These are phyloP conservation scores for Leptinotarsa peninsularis DNA, from an alignment of 2,888 invertebrate genomes.

Conservation along the genomic window DNA sequence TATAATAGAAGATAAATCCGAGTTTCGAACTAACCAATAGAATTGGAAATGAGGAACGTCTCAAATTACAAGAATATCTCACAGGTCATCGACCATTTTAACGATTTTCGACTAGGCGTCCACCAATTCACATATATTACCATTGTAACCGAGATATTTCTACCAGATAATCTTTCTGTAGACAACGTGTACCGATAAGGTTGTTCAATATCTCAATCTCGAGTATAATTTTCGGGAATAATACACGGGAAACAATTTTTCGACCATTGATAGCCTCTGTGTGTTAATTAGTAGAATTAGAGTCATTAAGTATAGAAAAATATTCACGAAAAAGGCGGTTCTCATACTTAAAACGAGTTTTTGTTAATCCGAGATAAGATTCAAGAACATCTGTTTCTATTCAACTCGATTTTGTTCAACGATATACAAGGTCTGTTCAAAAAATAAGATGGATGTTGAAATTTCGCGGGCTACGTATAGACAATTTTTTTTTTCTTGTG, in stretches of 20 bases:
- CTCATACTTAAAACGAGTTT: slow-evolving; percentile 22
- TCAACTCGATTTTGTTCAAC: not conserved
- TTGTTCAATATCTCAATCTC: slow-evolving; percentile 14
- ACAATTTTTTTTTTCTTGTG: too few species aligned
- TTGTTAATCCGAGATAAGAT: slow-evolving; percentile 19
- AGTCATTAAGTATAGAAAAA: slow-evolving; percentile 21
- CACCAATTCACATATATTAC: slow-evolving; percentile 29
- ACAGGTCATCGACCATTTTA: slow-evolving; percentile 24
- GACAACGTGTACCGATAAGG: not conserved
- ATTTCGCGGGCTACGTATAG: too few species aligned
- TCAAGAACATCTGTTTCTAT: slow-evolving; percentile 24
- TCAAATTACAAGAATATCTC: slow-evolving; percentile 14
- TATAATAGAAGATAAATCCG: not conserved
- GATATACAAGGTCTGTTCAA: too few species aligned
- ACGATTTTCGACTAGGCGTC: slow-evolving; percentile 8
- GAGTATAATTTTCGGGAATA: slow-evolving; percentile 10
- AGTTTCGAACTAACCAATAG: not conserved
- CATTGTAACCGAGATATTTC: slow-evolving; percentile 32
- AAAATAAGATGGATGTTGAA: too few species aligned
- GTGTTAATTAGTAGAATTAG: slow-evolving; percentile 30
- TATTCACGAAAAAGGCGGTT: slow-evolving; percentile 24
- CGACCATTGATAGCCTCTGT: slow-evolving; percentile 8
- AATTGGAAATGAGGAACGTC: not conserved
- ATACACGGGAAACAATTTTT: slow-evolving; percentile 5
- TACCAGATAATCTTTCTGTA: slow-evolving; percentile 25